These are phyloP conservation scores for Cynodonichthys magdalenae DNA, from an alignment of 2,797 vertebrate genomes.

Conservation along the genomic window DNA sequence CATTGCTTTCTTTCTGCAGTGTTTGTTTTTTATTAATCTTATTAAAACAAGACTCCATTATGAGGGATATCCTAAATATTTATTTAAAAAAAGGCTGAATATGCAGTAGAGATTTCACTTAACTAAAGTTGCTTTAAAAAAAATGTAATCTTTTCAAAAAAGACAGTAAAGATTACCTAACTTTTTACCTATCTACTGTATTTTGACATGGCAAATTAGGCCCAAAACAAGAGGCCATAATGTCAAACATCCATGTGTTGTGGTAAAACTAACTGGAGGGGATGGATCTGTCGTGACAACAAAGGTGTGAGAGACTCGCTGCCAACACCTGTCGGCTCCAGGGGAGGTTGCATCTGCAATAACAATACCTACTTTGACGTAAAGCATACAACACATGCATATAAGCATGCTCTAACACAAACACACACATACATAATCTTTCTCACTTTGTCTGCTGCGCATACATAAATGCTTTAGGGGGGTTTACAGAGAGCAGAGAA, in stretches of 20 bases:
- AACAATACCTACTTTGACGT: constrained; percentile 65
- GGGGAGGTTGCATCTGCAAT: constrained; percentile 53
- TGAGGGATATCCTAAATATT: neutral
- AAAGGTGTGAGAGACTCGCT: constrained; percentile 71
- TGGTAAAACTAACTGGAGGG: constrained; percentile 54
- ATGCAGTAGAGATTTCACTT: neutral
- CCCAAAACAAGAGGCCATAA: constrained; percentile 31
- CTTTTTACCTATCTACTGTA: no score
- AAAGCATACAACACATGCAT: constrained; percentile 60
- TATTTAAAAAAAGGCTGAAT: no score
- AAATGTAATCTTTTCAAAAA: neutral
- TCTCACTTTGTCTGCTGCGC: constrained; percentile 35
- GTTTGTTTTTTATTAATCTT: neutral
- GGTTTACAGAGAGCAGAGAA: constrained; percentile 58
- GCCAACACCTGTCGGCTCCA: constrained; percentile 76
- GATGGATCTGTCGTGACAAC: constrained; percentile 59
- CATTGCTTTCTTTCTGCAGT: neutral
- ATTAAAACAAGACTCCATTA: neutral
- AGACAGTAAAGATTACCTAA: no score
- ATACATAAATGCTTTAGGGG: constrained; percentile 61
- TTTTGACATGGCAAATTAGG: constrained; percentile 12
- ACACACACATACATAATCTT: constrained; percentile 19
- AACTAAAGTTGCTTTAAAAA: neutral
- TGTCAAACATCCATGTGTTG: constrained; percentile 53
- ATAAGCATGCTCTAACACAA: constrained; percentile 28